Conservation (phyloP, 2,797 vertebrate species). For the Hoplostethus mediterraneus region DNA sequence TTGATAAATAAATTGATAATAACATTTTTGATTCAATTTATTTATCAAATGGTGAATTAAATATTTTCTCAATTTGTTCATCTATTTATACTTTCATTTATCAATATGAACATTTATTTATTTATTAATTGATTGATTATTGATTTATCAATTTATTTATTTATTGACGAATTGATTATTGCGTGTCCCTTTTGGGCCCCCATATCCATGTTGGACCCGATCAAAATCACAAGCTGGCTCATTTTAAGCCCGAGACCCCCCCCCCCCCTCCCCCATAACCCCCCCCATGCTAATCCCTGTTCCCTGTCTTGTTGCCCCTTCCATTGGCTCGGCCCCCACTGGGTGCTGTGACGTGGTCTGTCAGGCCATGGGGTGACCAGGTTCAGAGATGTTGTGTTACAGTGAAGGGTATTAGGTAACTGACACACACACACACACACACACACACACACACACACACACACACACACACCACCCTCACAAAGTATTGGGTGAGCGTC, state of each 20-base stretch:
- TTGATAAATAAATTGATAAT: too few relatives aligned
- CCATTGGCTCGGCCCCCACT: constrained; percentile 38
- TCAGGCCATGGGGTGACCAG: constrained; percentile 68
- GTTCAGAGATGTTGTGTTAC: constrained; percentile 48
- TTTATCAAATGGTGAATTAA: too few relatives aligned
- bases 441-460: neutral
- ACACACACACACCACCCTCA: neutral
- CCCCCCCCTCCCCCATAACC: neutral
- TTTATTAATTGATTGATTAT: too few relatives aligned
- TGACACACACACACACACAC: constrained; percentile 38
- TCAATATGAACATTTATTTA: too few relatives aligned
- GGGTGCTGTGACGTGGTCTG: constrained; percentile 47
- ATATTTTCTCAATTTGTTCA: too few relatives aligned
- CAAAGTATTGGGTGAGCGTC: constrained; percentile 42
- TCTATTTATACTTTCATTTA: too few relatives aligned
- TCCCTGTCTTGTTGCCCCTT: constrained; percentile 16
- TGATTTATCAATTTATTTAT: too few relatives aligned
- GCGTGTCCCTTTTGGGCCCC: too few relatives aligned
- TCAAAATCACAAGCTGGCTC: neutral
- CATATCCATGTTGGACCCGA: too few relatives aligned
- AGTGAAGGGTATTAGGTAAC: constrained; percentile 51
- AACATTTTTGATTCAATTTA: too few relatives aligned
- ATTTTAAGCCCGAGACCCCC: neutral
- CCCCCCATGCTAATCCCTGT: constrained; percentile 21
- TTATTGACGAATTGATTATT: too few relatives aligned